phyloP scores from a whole-genome alignment of 92 coral and sea anemone genomes.

The Isaurus tuberculatus region DNA sequence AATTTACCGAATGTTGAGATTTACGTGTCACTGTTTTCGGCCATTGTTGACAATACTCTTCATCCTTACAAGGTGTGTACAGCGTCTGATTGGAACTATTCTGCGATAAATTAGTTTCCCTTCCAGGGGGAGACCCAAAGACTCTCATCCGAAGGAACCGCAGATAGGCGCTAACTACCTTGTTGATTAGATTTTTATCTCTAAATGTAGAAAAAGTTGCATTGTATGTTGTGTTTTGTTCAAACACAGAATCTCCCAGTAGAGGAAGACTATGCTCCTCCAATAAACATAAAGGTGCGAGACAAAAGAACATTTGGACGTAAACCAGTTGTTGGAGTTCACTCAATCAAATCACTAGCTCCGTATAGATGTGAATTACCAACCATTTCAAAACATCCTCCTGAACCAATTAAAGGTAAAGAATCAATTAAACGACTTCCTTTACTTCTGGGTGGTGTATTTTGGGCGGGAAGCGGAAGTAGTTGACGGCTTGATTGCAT shows the following conservation, averaged over 20 bases:
- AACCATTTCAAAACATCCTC: conserved; percentile 44
- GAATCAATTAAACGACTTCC: background rate
- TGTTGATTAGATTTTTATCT: no score
- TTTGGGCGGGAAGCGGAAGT: background rate
- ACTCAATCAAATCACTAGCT: conserved; percentile 80
- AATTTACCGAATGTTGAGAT: no score
- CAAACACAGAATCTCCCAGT: conserved; percentile 84
- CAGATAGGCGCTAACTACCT: no score
- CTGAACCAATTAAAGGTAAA: conserved; percentile 64
- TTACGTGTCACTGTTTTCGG: no score
- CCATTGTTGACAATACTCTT: no score
- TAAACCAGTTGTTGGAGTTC: conserved; percentile 91
- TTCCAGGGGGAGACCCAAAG: no score
- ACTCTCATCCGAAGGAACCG: no score
- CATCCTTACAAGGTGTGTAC: no score
- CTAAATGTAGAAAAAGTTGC: no score
- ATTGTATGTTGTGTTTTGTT: background rate
- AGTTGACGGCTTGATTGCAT: no score
- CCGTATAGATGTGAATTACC: conserved; percentile 80
- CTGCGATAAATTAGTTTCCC: no score
- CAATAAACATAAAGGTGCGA: conserved; percentile 92
- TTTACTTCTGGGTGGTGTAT: background rate
- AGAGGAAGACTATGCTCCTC: conserved; percentile 95
- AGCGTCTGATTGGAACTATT: no score
- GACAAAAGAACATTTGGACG: conserved; percentile 99